Evolutionary conservation across 2,113 vertebrate genomes (phyloP).

Genomic region (Callocephalon fimbriatum): DNA sequence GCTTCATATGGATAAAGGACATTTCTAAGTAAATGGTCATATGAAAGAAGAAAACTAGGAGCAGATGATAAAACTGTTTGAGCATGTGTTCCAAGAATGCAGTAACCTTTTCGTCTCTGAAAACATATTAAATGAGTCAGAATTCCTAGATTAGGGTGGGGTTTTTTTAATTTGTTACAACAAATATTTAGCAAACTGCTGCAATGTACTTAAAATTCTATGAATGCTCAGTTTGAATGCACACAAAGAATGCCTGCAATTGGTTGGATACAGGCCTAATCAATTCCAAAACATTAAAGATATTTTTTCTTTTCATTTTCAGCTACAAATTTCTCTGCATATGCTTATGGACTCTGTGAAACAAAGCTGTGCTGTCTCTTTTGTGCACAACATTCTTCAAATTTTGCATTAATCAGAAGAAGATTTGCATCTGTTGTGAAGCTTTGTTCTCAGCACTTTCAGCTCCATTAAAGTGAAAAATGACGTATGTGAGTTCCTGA

Average conservation of each 20-base stretch:
- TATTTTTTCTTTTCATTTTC: conserved; percentile 8
- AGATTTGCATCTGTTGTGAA: conserved; percentile 30
- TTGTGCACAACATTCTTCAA: background rate
- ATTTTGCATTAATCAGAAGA: background rate
- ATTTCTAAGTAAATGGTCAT: background rate
- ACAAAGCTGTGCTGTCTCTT: background rate
- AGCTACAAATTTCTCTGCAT: background rate
- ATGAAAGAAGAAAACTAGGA: background rate
- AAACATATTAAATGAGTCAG: conserved; percentile 3
- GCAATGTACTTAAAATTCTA: background rate
- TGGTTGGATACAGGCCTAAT: background rate
- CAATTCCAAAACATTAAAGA: conserved; percentile 13
- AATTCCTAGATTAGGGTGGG: background rate
- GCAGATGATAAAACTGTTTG: background rate
- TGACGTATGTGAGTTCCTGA: conserved; percentile 1
- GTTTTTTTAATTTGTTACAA: background rate
- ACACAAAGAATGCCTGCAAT: background rate
- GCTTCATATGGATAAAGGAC: background rate
- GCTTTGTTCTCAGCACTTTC: conserved; percentile 44
- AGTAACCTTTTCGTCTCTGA: background rate
- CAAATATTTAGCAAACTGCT: conserved; percentile 34
- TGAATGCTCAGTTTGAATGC: conserved; percentile 26
- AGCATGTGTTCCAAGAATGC: conserved; percentile 1
- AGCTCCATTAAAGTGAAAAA: conserved; percentile 47
- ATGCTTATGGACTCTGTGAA: background rate